A percentile compares a stretch with the other conserved stretches of the same genome.
Evolutionary conservation across 2,113 vertebrate species (phyloP).

Genomic region (Aix galericulata): DNA sequence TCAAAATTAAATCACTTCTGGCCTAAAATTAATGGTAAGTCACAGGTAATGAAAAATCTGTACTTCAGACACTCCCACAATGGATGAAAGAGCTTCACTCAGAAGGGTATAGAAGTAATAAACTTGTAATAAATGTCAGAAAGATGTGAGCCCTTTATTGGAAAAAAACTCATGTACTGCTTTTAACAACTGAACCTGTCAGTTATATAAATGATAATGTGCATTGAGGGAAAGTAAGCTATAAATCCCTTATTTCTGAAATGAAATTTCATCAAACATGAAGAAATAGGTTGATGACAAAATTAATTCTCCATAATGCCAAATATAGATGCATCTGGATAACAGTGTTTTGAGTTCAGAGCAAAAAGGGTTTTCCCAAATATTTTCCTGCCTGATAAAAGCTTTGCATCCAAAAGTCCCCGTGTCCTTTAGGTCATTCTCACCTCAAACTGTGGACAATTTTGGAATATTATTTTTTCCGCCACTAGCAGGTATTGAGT

Average conservation of each 20-base stretch:
- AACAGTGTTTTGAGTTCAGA: not conserved
- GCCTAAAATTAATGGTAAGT: slow-evolving; percentile 32
- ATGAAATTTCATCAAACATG: slow-evolving; percentile 24
- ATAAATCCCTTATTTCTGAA: slow-evolving; percentile 42
- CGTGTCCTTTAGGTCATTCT: not conserved
- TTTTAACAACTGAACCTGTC: slow-evolving; percentile 45
- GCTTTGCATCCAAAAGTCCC: not conserved
- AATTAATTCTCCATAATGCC: slow-evolving; percentile 19
- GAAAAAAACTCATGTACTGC: slow-evolving; percentile 26
- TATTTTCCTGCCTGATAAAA: not conserved
- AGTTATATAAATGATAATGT: slow-evolving; percentile 50
- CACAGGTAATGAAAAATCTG: slow-evolving; percentile 22
- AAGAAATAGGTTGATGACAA: slow-evolving; percentile 32
- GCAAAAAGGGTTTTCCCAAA: not conserved
- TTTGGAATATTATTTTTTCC: not conserved
- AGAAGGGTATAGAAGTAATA: slow-evolving; percentile 40
- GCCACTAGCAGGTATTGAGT: not conserved
- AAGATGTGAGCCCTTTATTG: slow-evolving; percentile 36
- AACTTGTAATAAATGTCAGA: slow-evolving; percentile 65
- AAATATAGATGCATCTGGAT: not conserved
- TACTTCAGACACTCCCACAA: slow-evolving; percentile 38
- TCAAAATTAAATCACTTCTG: slow-evolving; percentile 11
- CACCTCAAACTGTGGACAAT: not conserved
- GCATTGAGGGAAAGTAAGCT: slow-evolving; percentile 21
- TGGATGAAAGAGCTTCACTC: not conserved